These are phyloP conservation scores for Barbus barbus DNA, from an alignment of 2,113 vertebrate species.

Conservation along the genomic window DNA sequence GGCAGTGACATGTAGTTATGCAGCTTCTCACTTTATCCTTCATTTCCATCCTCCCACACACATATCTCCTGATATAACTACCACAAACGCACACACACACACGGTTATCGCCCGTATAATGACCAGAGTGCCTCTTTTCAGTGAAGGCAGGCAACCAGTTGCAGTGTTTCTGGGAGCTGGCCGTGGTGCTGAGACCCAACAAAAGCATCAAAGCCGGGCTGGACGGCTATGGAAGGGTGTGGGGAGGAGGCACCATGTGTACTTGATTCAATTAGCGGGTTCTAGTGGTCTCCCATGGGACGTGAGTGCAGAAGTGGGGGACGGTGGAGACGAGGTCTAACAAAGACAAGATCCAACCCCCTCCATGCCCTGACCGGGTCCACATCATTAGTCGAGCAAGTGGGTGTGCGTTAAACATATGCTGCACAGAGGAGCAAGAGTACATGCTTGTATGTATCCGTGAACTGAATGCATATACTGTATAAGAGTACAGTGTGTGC, in stretches of 20 bases:
- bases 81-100: conserved; percentile 57
- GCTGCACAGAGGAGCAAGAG: conserved; percentile 1
- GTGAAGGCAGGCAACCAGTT: conserved; percentile 72
- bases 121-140: conserved; percentile 41
- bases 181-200: conserved; percentile 68
- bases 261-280: conserved; percentile 92
- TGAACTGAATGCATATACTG: neutral
- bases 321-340: conserved; percentile 68
- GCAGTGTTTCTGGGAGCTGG: conserved; percentile 69
- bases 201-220: conserved; percentile 70
- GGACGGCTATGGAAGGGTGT: conserved; percentile 62
- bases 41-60: conserved; percentile 21
- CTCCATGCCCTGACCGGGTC: conserved; percentile 67
- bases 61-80: neutral
- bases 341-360: conserved; percentile 79
- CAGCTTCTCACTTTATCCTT: conserved; percentile 26
- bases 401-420: conserved; percentile 68
- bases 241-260: conserved; percentile 67
- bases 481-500: neutral
- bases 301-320: conserved; percentile 55
- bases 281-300: conserved; percentile 84
- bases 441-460: neutral
- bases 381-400: conserved; percentile 78
- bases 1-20: conserved; percentile 32
- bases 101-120: neutral